Evolutionary conservation across 1,140 invertebrate genomes (phyloP), one percentile per base, ranked within the genome.

Genomic region (Gryon sp.): DNA sequence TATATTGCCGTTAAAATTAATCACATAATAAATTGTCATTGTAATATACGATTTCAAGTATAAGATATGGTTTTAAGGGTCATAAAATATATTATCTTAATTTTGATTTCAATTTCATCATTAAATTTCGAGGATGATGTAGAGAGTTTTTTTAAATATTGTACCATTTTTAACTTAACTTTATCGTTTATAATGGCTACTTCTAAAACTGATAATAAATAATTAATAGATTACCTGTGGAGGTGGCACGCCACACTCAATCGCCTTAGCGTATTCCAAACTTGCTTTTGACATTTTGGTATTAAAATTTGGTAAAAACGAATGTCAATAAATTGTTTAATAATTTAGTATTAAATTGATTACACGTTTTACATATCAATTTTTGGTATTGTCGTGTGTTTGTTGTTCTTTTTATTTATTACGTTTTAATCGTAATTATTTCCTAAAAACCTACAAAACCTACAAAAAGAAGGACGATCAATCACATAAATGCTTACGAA

Each of bases 151-250:
- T n/a, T n/a, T n/a, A n/a, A n/a, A n/a, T n/a, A n/a, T n/a, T n/a
- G n/a, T n/a, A n/a, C n/a, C n/a, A n/a, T n/a, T n/a, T n/a, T n/a
- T n/a, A n/a, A n/a, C n/a, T n/a, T n/a, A n/a, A n/a, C n/a, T n/a
- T n/a, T n/a, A n/a, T n/a, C n/a, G n/a, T n/a, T n/a, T n/a, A n/a
- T n/a, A n/a, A n/a, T n/a, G n/a, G n/a, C n/a, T n/a, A n/a, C n/a
- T n/a, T n/a, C n/a, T n/a, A n/a, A n/a, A n/a, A n/a, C n/a, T n/a
- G n/a, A n/a, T n/a, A n/a, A n/a, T n/a, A n/a, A n/a, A n/a, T n/a
- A n/a, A n/a, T n/a, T n/a, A n/a, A n/a, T n/a, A n/a, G n/a, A 53
- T 82, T 81, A 85, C 87, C 86, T 88, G 83, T n/a, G 80, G 82
- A 9, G 83, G 80, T 53, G 78, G 73, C 19, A 82, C 52, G 18